A percentile compares a stretch with the other conserved stretches of the same genome.
These are phyloP conservation scores for Trichogramma evanescens DNA, from an alignment of 2,888 invertebrate genomes.

Conservation along the genomic window DNA sequence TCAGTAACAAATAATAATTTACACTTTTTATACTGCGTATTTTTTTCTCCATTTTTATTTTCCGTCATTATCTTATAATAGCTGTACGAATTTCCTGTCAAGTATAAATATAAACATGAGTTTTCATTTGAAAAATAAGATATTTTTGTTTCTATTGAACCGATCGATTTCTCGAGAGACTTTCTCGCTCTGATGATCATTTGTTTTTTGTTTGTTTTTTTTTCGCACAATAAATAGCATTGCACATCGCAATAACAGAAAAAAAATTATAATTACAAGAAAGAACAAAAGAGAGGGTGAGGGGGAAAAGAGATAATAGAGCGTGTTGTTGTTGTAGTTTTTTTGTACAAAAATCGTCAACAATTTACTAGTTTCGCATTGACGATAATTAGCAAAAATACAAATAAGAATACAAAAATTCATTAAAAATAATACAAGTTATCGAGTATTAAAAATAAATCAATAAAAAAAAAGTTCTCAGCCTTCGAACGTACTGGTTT, in stretches of 20 bases:
- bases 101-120: no score
- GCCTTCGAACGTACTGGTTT: slow-evolving; percentile 16
- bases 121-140: no score
- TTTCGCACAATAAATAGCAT: slow-evolving; percentile 4
- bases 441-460: neutral
- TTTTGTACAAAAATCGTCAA: neutral
- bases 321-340: neutral
- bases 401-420: neutral
- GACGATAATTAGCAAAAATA: neutral
- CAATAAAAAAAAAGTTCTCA: slow-evolving; percentile 8
- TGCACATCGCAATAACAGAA: slow-evolving; percentile 6
- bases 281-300: neutral
- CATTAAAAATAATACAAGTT: neutral
- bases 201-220: neutral
- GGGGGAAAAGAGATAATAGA: no score
- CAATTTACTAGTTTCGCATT: slow-evolving; percentile 8
- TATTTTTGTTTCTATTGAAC: no score
- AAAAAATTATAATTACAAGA: slow-evolving; percentile 1
- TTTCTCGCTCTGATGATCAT: neutral
- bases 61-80: no score
- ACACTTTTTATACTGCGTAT: no score
- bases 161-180: neutral
- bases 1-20: no score
- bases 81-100: no score
- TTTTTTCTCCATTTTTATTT: no score